phyloP scores from a whole-genome alignment of 2,888 invertebrate species.

The Himalopsyche tibetana region DNA sequence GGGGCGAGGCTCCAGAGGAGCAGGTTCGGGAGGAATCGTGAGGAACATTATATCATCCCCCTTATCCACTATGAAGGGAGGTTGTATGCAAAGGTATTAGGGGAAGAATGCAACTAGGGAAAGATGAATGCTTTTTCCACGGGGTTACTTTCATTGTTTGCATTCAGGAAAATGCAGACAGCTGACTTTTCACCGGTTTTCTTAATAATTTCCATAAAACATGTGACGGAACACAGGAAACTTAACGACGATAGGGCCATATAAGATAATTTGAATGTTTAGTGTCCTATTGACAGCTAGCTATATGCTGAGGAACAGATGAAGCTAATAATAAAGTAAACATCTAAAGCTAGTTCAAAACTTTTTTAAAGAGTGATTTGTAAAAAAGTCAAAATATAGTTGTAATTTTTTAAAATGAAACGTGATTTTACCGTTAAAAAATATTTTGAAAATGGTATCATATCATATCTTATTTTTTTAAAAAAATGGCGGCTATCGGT shows the following conservation, averaged over 20 bases:
- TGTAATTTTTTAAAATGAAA: no score
- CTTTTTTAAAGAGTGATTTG: no score
- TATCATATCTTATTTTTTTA: no score
- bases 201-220: constrained; percentile 46
- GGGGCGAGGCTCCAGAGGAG: constrained; percentile 51
- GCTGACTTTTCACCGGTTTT: constrained; percentile 58
- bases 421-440: no score
- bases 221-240: neutral
- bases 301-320: neutral
- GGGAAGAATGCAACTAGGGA: constrained; percentile 60
- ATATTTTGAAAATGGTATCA: no score
- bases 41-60: constrained; percentile 59
- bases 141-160: constrained; percentile 60
- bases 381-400: no score
- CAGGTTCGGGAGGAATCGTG: constrained; percentile 58
- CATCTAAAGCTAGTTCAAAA: no score
- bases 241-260: neutral
- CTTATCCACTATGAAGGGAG: constrained; percentile 44
- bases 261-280: neutral
- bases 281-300: neutral
- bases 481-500: no score
- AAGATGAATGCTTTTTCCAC: constrained; percentile 62
- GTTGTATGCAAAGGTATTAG: constrained; percentile 45
- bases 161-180: constrained; percentile 54
- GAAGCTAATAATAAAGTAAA: neutral